Conservation (phyloP, 2,797 vertebrate genomes). For the Arctocebus calabarensis region DNA sequence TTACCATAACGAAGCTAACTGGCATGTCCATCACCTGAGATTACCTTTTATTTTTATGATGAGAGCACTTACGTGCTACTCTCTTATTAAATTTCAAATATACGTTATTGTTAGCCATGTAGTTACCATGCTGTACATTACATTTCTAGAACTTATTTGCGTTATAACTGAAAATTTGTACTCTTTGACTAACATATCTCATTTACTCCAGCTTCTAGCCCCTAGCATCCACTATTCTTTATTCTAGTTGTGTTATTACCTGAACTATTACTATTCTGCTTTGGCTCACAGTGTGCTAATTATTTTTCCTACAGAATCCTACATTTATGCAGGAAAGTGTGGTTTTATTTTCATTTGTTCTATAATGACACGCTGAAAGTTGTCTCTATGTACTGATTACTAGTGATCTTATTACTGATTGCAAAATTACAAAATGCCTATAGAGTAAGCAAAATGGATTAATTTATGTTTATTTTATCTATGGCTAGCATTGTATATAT, state of each 20-base stretch:
- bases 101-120: neutral
- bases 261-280: neutral
- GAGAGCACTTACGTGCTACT: neutral
- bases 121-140: neutral
- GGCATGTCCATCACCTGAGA: neutral
- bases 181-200: neutral
- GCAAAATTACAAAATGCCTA: conserved; percentile 6
- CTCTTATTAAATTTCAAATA: neutral
- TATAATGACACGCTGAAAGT: neutral
- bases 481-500: neutral
- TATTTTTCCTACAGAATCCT: neutral
- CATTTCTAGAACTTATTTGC: neutral
- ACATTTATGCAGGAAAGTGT: neutral
- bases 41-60: neutral
- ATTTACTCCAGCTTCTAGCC: neutral
- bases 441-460: neutral
- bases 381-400: neutral
- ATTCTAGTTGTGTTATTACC: neutral
- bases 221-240: neutral
- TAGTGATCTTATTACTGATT: neutral
- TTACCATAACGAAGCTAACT: neutral
- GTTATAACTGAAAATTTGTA: neutral
- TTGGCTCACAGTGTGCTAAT: neutral
- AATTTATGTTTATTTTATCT: neutral
- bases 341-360: conserved; percentile 15